Evolutionary conservation across 2,888 invertebrate species (phyloP), one percentile per base, ranked within the genome.

Genomic region (Hermaeophaga mercurialis): DNA sequence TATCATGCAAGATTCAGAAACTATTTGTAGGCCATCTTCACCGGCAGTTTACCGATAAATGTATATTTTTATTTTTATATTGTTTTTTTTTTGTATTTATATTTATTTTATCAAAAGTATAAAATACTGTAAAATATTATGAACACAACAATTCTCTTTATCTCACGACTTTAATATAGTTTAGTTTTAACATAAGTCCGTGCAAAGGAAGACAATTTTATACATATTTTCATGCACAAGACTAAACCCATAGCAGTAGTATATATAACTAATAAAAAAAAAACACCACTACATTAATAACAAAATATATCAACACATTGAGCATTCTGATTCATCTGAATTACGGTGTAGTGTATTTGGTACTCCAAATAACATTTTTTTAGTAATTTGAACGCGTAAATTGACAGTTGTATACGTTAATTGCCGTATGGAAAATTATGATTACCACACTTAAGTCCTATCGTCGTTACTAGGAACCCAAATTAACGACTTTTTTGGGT

Each of bases 111-210:
- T 75, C 72, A 73, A 74, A 76, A 73, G 76, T 78, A 78, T 73
- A 78, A 78, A 78, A 78, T 78, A 78, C 77, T 78, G 78, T 75
- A 77, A 76, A 77, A 76, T 70, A 71, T 73, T 73, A 72, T 76
- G 75, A 77, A 78, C 76, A 77, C 76, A 78, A 78, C 78, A 78
- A 78, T 78, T 78, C 77, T 76, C 78, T 73, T 70, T 70, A 74
- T 75, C 74, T 74, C 71, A 75, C 74, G 72, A 73, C 73, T 63
- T 62, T 41, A 12, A 26, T 39, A 56, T 45, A 46, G 19, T 22
- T 15, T 39, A 15, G 12, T 17, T 8, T 56, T 53, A 52, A 45
- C 24, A 31, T 15, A 28, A 46, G 33, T 54, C 11, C 64, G 65
- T 60, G 65, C 63, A 62, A 56, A 62, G 66, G 66, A 67, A 65